Conservation (phyloP, 1,140 invertebrate genomes). For the Megalopta genalis region DNA sequence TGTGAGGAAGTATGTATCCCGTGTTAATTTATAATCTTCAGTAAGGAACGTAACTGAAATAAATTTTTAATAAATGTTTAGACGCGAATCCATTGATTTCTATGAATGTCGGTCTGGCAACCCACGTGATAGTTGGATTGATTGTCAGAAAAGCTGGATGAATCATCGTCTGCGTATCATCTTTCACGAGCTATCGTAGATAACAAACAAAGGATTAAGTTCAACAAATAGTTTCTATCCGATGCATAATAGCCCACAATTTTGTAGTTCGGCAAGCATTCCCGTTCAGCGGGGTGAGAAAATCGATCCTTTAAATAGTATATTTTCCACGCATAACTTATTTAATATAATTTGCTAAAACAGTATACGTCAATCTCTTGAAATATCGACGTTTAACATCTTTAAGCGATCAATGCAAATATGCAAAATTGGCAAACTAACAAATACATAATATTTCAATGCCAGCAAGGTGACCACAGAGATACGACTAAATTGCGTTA, state of each 20-base stretch:
- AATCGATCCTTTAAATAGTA: too few species aligned
- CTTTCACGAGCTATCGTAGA: not conserved
- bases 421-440: too few species aligned
- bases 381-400: too few species aligned
- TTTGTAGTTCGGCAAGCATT: not conserved
- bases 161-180: not conserved
- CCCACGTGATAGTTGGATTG: not conserved
- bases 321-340: too few species aligned
- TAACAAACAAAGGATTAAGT: not conserved
- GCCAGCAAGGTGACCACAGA: too few species aligned
- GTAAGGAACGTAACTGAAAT: conserved; percentile 3
- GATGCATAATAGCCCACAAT: not conserved
- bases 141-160: not conserved
- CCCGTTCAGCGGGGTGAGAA: too few species aligned
- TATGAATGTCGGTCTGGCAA: not conserved
- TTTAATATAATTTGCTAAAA: too few species aligned
- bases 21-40: not conserved
- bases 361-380: too few species aligned
- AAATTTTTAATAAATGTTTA: conserved; percentile 13
- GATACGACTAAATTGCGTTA: too few species aligned
- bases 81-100: conserved; percentile 7
- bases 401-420: too few species aligned
- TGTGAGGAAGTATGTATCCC: conserved; percentile 1
- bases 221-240: not conserved
- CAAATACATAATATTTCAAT: too few species aligned